Evolutionary conservation across 2,888 invertebrate genomes (phyloP).

Genomic region (Drosophila borealis): DNA sequence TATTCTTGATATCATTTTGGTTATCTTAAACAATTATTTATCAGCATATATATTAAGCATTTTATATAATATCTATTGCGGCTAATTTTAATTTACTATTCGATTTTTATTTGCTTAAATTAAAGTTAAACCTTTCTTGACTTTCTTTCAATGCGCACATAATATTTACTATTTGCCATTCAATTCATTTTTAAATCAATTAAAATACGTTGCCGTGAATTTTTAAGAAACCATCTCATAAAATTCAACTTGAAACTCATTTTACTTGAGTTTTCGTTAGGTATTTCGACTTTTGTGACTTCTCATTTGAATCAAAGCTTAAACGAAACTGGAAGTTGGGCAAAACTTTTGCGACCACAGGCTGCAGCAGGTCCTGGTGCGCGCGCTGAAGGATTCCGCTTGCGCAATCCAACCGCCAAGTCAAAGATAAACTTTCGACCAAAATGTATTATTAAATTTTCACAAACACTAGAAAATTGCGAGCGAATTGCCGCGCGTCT

Average conservation of each 20-base stretch:
- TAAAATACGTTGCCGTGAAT: background rate
- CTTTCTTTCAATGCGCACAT: background rate
- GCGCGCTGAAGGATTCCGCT: background rate
- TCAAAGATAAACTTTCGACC: slow-evolving; percentile 71
- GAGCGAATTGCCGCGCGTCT: slow-evolving; percentile 8
- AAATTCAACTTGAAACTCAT: background rate
- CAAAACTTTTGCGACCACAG: slow-evolving; percentile 46
- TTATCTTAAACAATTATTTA: too few species aligned
- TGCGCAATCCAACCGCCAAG: slow-evolving; percentile 24
- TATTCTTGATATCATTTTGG: background rate
- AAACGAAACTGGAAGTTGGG: slow-evolving; percentile 18
- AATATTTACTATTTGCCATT: background rate
- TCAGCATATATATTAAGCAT: background rate
- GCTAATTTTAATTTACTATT: too few species aligned
- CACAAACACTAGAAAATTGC: slow-evolving; percentile 45
- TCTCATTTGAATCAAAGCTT: slow-evolving; percentile 29
- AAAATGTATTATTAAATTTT: slow-evolving; percentile 79
- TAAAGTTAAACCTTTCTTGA: background rate
- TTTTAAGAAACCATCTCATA: background rate
- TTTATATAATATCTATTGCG: background rate
- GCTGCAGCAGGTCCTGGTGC: slow-evolving; percentile 13
- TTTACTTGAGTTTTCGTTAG: slow-evolving; percentile 1
- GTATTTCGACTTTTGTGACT: slow-evolving; percentile 13
- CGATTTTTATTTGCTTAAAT: too few species aligned
- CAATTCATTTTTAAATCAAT: background rate